Evolutionary conservation across 2,113 vertebrate species (phyloP).

Genomic region (Oncorhynchus keta): DNA sequence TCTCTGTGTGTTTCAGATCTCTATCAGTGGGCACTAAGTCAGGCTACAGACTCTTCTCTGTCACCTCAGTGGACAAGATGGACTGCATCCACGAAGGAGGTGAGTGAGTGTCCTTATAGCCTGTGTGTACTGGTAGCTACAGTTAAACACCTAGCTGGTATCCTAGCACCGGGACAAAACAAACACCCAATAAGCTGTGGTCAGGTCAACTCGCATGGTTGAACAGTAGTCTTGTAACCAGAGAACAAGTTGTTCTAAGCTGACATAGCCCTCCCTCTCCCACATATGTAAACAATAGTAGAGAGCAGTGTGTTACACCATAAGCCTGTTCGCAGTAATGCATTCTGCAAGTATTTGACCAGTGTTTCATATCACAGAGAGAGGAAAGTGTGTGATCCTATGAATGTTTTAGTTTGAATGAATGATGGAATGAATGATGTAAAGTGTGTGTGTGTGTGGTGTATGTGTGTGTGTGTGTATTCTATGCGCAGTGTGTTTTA

Average conservation of each 20-base stretch:
- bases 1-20: slow-evolving; percentile 71
- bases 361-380: neutral
- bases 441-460: no score
- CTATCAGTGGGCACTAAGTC: slow-evolving; percentile 89
- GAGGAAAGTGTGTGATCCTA: no score
- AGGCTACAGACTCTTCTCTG: slow-evolving; percentile 90
- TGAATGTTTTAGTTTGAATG: neutral
- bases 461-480: neutral
- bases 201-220: neutral
- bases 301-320: neutral
- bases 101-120: slow-evolving; percentile 60
- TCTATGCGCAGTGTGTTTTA: slow-evolving; percentile 10
- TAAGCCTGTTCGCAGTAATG: neutral
- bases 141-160: neutral
- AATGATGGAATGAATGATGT: no score
- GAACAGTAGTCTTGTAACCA: no score
- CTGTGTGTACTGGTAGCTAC: neutral
- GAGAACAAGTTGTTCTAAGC: neutral
- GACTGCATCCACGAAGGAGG: slow-evolving; percentile 93
- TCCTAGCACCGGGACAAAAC: neutral
- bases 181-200: neutral
- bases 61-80: slow-evolving; percentile 90
- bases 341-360: neutral
- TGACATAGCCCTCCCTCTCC: neutral
- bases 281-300: slow-evolving; percentile 8